Base-by-base conservation (phyloP, 2,888 invertebrate genomes). In the Melipona beecheii region DNA sequence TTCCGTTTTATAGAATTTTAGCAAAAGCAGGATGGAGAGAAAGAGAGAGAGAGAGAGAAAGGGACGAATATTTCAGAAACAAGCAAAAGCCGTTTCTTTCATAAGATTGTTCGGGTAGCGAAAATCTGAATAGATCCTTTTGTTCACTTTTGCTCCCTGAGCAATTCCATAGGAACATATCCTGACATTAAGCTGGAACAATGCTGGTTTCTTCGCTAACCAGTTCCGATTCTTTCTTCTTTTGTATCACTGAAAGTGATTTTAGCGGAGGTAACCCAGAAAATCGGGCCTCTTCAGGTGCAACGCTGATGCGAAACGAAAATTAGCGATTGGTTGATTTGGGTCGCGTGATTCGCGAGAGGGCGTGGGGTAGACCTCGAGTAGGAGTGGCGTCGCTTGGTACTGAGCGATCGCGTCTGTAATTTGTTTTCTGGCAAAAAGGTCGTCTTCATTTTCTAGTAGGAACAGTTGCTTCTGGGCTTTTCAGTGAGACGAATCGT, bases 1-100 rank as follows among this genome's bases (percentile, higher is more conserved):
- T 68, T 58, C n/a, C 50, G 58, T 50, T 75, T 60, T 24, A 50
- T 58, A 68, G 68, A 60, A 68, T 66, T 75, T 75, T 50, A 75
- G n/a, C n/a, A 58, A 58, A 58, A 19, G 36, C 50, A 11, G 4
- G n/a, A 4, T 2, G 19, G 24, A 21, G 6, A n/a, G 19, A 24
- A 13, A 24, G 2, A 9, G 36, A 19, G 36, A 62, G 24, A 4
- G 31, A 4, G 4, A 17, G 24, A 21, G 11, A n/a, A 15, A 24
- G 13, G 19, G 2, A 6, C 24, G 15, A 19, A 24, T 60, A 69
- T 58, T 75, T 60, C 60, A 66, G 66, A 19, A 65, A 64, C 52
- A 43, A 56, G 24, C 27, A 19, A 19, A 75, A 24, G 19, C 27
- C 36, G 36, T 36, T 11, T 11, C 24, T 54, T 43, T 24, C 43